Percentiles rank a stretch among this genome's conserved stretches.
phyloP scores from a whole-genome alignment of 2,113 vertebrate species.

The Zosterops pallidus region DNA sequence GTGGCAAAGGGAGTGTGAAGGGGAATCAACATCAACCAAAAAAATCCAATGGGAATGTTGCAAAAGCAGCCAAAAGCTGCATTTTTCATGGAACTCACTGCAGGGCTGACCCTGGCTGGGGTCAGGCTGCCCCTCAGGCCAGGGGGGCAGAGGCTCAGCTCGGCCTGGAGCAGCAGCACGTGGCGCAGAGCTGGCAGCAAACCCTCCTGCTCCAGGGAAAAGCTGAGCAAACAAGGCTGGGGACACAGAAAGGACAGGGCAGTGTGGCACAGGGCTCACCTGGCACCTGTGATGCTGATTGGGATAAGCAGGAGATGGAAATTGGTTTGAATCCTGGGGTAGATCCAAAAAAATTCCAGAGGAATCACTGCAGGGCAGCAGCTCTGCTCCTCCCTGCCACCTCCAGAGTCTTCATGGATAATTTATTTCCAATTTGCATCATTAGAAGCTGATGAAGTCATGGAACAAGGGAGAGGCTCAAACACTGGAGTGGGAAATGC shows the following conservation, averaged over 20 bases:
- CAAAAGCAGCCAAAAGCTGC: not conserved
- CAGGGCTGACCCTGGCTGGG: not conserved
- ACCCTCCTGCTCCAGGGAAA: fast-evolving
- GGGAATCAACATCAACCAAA: fast-evolving
- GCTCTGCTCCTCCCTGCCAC: not conserved
- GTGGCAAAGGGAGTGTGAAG: fast-evolving
- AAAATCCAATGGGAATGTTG: fast-evolving
- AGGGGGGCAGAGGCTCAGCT: not conserved
- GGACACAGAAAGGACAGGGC: not conserved
- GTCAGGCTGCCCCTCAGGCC: not conserved
- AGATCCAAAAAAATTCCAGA: not conserved
- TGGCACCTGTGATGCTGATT: not conserved
- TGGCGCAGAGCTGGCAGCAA: not conserved
- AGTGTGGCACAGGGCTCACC: not conserved
- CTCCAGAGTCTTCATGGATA: not conserved
- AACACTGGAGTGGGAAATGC: not conserved
- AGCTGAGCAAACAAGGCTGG: slow-evolving; percentile 12
- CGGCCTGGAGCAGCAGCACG: not conserved
- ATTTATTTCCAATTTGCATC: not conserved
- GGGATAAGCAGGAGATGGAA: not conserved
- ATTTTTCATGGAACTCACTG: fast-evolving
- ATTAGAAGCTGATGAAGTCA: not conserved
- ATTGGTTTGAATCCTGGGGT: not conserved
- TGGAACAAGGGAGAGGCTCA: not conserved
- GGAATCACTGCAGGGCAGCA: fast-evolving